phyloP scores from a whole-genome alignment of 2,113 vertebrate genomes.

The Entomyzon cyanotis region DNA sequence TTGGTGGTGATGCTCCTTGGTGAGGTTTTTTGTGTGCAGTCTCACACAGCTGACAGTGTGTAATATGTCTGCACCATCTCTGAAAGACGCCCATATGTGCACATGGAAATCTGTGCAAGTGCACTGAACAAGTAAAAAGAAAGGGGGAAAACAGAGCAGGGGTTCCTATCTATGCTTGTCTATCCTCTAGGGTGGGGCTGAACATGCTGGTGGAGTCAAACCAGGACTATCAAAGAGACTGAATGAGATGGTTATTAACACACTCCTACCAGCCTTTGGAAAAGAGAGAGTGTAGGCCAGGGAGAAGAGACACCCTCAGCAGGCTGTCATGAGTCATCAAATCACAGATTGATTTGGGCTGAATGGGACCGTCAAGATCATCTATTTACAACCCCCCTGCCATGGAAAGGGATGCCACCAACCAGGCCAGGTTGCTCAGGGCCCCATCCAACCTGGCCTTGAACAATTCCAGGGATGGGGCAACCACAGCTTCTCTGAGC shows the following conservation, averaged over 20 bases:
- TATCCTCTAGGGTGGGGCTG: neutral
- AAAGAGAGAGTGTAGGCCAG: neutral
- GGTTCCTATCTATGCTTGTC: neutral
- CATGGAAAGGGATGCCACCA: neutral
- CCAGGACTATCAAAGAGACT: neutral
- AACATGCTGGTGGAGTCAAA: neutral
- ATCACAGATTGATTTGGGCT: neutral
- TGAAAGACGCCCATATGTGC: accelerated
- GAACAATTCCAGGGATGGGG: neutral
- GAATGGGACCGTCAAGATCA: neutral
- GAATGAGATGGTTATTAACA: neutral
- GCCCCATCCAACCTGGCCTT: neutral
- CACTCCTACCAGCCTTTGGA: neutral
- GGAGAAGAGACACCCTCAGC: neutral
- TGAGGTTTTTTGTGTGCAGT: neutral
- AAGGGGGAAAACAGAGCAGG: neutral
- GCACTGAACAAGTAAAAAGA: neutral
- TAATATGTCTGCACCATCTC: neutral
- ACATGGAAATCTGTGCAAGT: neutral
- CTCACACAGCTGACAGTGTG: neutral
- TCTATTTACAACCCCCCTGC: neutral
- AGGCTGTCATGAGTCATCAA: neutral
- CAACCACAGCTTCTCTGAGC: neutral
- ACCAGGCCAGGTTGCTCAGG: neutral
- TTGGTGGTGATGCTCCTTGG: neutral